Conservation (phyloP, 2,888 invertebrate species). For the Teleogryllus oceanicus region DNA sequence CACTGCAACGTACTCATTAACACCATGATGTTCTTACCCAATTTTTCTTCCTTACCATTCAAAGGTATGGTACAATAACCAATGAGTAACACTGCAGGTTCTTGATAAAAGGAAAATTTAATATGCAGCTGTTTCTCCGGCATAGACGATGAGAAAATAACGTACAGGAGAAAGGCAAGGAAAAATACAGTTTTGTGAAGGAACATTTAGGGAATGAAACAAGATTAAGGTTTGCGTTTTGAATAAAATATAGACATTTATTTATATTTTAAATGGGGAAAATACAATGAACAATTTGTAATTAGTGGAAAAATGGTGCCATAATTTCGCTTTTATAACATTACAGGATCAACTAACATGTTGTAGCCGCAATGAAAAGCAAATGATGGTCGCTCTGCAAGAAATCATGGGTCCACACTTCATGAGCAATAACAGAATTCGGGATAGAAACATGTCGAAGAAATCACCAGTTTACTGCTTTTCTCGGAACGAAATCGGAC, state of each 20-base stretch:
- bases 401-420: conserved; percentile 3
- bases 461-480: conserved; percentile 11
- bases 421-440: conserved; percentile 23
- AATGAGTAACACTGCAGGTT: no score
- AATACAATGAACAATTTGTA: conserved; percentile 35
- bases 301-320: conserved; percentile 37
- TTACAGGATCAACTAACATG: conserved; percentile 18
- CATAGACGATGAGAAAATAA: no score
- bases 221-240: conserved; percentile 28
- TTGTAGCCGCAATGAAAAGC: conserved; percentile 18
- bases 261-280: conserved; percentile 34
- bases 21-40: no score
- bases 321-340: conserved; percentile 23
- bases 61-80: no score
- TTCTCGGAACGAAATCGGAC: background rate
- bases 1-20: no score
- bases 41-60: no score
- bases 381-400: conserved; percentile 3
- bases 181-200: no score
- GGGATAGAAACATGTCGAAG: conserved; percentile 11
- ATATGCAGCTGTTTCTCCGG: no score
- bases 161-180: no score
- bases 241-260: conserved; percentile 38
- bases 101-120: no score
- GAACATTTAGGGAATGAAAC: background rate